These are phyloP conservation scores for Emmelina monodactyla DNA, from an alignment of 2,888 invertebrate species.

Conservation along the genomic window DNA sequence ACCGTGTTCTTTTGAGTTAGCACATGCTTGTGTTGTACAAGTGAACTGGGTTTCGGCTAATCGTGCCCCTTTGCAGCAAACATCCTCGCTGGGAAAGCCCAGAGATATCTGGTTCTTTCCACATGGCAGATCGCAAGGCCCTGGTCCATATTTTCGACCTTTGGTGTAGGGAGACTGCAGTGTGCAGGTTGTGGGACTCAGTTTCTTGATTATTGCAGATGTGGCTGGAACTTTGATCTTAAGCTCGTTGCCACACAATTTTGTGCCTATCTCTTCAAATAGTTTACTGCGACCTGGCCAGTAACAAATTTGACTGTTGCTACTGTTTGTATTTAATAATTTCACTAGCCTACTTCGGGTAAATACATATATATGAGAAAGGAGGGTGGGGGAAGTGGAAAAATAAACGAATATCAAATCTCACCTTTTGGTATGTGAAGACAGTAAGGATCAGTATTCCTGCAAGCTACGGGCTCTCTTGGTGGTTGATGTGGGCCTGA, in stretches of 20 bases:
- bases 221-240: constrained; percentile 53
- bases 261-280: constrained; percentile 56
- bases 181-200: constrained; percentile 50
- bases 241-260: constrained; percentile 48
- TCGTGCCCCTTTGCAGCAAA: constrained; percentile 37
- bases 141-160: constrained; percentile 26
- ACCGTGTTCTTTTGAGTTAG: constrained; percentile 36
- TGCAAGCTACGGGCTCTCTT: constrained; percentile 39
- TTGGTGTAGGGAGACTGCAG: constrained; percentile 41
- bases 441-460: constrained; percentile 52
- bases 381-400: background rate
- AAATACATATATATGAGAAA: no score
- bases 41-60: constrained; percentile 47
- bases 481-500: constrained; percentile 33
- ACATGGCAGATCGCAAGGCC: constrained; percentile 42
- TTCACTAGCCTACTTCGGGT: no score
- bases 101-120: constrained; percentile 53
- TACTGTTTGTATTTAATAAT: background rate
- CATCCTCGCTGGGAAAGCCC: constrained; percentile 37
- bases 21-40: constrained; percentile 53
- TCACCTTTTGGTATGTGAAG: constrained; percentile 57
- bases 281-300: constrained; percentile 56
- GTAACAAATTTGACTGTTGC: constrained; percentile 34
- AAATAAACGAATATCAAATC: constrained; percentile 9
- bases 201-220: constrained; percentile 50